Base-by-base conservation (phyloP, 2,797 vertebrate genomes). In the Tadarida brasiliensis region DNA sequence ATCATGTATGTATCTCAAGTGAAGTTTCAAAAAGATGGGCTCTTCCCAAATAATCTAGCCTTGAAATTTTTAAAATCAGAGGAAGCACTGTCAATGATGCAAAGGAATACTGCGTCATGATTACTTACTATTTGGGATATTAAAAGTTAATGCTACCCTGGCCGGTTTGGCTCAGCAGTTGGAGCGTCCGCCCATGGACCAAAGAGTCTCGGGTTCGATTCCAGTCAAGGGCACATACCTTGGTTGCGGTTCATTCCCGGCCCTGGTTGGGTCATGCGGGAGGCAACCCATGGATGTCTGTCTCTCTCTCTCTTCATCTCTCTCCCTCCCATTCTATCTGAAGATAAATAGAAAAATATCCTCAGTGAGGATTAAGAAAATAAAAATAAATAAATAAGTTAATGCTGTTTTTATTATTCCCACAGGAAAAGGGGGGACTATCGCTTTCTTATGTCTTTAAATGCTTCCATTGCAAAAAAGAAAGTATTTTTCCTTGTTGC, bases 31-130 rank as follows among this genome's bases (percentile, higher is more conserved):
- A 86, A 84, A 68, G 39, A 92, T 20, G 12, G 68, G n/a, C 17
- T 93, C 81, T 92, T 82, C 35, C 30, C 71, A 91, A 89, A 81
- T 76, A 91, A 96, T 51, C 44, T 82, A 63, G 35, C 17, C 56
- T 28, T 77, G 35, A 88, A 91, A 91, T 83, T 84, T 74, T 84
- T 65, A 73, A 94, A 83, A 67, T 87, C 26, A 95, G 26, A 92
- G 47, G 67, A 95, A 93, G 20, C 19, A 33, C 24, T 87, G 61
- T 30, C 56, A 77, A 82, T 85, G 59, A 77, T 61, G 92, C 76
- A 90, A 74, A 94, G 14, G 35, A 88, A 92, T 49, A 16, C 8
- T 84, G 14, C 30, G 73, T n/a, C 78, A 68, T 33, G 28, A 86
- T 65, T 88, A 86, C 57, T 68, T 73, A 49, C 28, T 39, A 86